Evolutionary conservation across 2,888 invertebrate genomes (phyloP).

Genomic region (Rhopalosiphum nymphaeae): DNA sequence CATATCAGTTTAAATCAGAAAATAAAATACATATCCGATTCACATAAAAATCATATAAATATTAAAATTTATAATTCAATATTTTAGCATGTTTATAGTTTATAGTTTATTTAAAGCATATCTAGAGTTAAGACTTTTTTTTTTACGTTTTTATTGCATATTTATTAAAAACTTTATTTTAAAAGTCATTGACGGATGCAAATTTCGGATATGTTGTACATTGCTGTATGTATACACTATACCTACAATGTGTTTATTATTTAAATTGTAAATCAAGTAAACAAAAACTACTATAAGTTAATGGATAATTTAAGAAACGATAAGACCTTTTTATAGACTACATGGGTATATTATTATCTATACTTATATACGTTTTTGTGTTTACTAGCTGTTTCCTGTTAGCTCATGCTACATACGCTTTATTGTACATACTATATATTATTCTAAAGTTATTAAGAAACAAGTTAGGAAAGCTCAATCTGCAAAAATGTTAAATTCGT

Average conservation of each 20-base stretch:
- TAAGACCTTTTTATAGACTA: not conserved
- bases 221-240: too few species aligned
- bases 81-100: not conserved
- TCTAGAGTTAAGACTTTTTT: not conserved
- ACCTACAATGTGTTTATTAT: not conserved
- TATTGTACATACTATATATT: not conserved
- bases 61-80: not conserved
- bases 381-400: not conserved
- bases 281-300: not conserved
- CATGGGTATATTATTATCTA: not conserved
- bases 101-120: not conserved
- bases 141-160: not conserved
- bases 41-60: not conserved
- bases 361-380: not conserved
- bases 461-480: too few species aligned
- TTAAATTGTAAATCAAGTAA: conserved; percentile 11
- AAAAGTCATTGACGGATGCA: not conserved
- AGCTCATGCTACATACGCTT: not conserved
- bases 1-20: not conserved
- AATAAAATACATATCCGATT: not conserved
- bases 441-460: not conserved
- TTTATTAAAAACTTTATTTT: not conserved
- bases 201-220: not conserved
- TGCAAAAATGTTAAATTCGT: too few species aligned
- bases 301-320: not conserved